A percentile compares a stretch with the other conserved stretches of the same genome.
phyloP scores from a whole-genome alignment of 1,140 invertebrate species.

The Cataglyphis hispanica region DNA sequence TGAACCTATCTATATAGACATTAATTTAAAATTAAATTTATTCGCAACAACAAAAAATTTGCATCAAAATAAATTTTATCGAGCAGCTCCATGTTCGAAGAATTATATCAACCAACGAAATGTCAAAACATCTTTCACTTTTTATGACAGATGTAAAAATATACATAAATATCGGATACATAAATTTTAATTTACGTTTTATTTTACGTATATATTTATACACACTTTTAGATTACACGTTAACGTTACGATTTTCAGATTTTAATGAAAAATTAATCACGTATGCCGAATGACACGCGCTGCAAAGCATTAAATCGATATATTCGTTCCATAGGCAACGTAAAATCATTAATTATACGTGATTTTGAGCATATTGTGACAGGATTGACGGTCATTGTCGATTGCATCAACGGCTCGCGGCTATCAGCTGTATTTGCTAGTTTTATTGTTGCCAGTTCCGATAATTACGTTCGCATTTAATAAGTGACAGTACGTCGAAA shows the following conservation, averaged over 20 bases:
- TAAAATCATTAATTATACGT: slow-evolving; percentile 40
- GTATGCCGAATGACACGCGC: neutral
- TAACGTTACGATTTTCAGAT: neutral
- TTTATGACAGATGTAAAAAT: neutral
- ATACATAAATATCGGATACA: neutral
- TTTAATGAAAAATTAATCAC: slow-evolving; percentile 30
- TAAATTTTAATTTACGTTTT: neutral
- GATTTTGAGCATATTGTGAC: slow-evolving; percentile 35
- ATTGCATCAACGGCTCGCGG: slow-evolving; percentile 8
- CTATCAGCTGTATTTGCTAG: neutral
- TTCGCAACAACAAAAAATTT: neutral
- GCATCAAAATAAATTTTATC: neutral
- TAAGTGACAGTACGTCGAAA: slow-evolving; percentile 14
- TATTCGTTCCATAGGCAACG: neutral
- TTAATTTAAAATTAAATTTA: slow-evolving; percentile 42
- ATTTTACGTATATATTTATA: too few species aligned
- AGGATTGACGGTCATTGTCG: slow-evolving; percentile 41
- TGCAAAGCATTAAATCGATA: neutral
- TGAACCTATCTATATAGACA: neutral
- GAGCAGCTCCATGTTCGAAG: neutral
- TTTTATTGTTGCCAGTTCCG: slow-evolving; percentile 27
- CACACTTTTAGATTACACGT: neutral
- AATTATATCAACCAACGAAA: neutral
- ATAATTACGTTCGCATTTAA: slow-evolving; percentile 38
- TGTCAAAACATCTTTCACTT: neutral